These are phyloP conservation scores for Enteromius thamalakanensis DNA, from an alignment of 2,797 vertebrate genomes.

Conservation along the genomic window DNA sequence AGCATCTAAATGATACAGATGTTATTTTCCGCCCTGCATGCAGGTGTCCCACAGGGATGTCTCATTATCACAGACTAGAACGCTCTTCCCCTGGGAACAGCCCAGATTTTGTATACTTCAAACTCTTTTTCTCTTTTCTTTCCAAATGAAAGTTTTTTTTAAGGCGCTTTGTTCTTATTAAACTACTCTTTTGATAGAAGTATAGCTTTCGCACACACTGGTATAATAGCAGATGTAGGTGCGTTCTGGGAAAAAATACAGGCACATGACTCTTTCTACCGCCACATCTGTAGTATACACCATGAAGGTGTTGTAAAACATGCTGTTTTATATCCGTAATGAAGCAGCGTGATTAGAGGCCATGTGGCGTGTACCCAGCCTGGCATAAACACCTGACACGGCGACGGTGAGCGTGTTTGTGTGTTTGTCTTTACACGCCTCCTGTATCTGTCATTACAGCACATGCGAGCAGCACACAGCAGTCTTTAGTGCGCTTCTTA, in stretches of 20 bases:
- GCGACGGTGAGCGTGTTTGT: conserved; percentile 23
- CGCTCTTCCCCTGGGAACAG: conserved; percentile 45
- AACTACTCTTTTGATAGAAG: conserved; percentile 14
- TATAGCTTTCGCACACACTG: conserved; percentile 1
- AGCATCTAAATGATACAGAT: conserved; percentile 53
- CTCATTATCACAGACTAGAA: conserved; percentile 56
- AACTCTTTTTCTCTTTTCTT: conserved; percentile 34
- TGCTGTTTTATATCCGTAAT: conserved; percentile 38
- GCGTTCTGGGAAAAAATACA: conserved; percentile 5
- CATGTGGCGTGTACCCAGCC: conserved; percentile 22
- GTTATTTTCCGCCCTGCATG: conserved; percentile 39
- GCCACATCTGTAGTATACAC: conserved; percentile 27
- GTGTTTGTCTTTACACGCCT: conserved; percentile 41
- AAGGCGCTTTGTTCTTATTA: background rate
- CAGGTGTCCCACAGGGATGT: conserved; percentile 46
- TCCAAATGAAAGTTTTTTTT: conserved; percentile 11
- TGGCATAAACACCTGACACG: conserved; percentile 13
- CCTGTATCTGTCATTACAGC: conserved; percentile 45
- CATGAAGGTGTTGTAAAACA: conserved; percentile 34
- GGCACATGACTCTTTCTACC: background rate
- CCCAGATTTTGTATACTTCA: conserved; percentile 25
- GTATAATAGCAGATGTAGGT: background rate
- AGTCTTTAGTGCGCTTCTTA: conserved; percentile 62
- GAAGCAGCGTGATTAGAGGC: conserved; percentile 29
- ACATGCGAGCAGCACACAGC: conserved; percentile 51